These are phyloP conservation scores for Scolopax rusticola DNA, from an alignment of 2,797 vertebrate genomes.

Conservation along the genomic window DNA sequence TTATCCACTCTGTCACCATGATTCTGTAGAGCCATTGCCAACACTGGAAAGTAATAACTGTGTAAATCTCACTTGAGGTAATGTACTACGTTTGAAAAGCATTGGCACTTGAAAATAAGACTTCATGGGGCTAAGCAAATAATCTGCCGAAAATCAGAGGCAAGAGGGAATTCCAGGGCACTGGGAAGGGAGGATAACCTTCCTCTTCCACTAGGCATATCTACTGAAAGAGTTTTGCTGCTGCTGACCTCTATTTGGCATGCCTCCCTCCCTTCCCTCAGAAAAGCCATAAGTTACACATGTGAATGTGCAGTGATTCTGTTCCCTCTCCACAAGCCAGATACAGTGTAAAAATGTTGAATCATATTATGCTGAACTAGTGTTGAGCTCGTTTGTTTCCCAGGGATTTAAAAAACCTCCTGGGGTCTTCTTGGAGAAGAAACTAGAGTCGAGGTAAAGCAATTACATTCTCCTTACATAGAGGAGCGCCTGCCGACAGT, in stretches of 20 bases:
- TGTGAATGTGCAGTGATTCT: background rate
- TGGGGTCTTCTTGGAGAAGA: background rate
- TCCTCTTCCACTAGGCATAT: background rate
- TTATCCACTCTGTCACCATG: background rate
- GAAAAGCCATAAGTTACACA: background rate
- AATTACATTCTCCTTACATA: background rate
- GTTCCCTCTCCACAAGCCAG: background rate
- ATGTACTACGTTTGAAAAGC: background rate
- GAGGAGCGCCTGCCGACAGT: background rate
- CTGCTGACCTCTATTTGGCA: background rate
- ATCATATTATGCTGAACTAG: background rate
- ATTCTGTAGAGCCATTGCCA: background rate
- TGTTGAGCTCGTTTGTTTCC: background rate
- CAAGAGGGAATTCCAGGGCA: background rate
- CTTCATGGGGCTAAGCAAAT: background rate
- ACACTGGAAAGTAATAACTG: background rate
- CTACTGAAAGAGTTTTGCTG: background rate
- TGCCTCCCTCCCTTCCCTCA: background rate
- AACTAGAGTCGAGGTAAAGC: background rate
- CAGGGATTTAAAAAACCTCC: background rate
- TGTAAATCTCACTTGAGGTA: background rate
- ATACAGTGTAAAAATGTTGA: background rate
- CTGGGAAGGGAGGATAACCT: background rate
- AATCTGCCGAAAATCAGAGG: background rate
- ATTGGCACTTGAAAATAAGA: background rate